Conservation (phyloP, 2,888 invertebrate species). For the Lampropteryx suffumata region DNA sequence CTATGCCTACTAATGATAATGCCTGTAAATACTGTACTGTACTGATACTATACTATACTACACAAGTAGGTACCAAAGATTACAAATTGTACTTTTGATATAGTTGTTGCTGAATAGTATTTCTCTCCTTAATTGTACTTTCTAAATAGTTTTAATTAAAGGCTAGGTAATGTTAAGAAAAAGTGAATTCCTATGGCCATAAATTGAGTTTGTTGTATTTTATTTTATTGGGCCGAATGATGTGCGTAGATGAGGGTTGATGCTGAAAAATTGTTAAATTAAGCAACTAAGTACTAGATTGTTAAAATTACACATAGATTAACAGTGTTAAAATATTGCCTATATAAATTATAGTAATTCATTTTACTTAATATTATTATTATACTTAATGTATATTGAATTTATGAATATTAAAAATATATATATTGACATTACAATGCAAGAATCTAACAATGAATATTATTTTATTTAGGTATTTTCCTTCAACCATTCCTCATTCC, state of each 20-base stretch:
- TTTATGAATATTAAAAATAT: constrained; percentile 83
- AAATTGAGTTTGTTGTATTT: constrained; percentile 66
- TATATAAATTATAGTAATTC: constrained; percentile 82
- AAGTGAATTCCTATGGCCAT: constrained; percentile 81
- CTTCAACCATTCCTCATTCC: background rate
- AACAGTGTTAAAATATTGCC: constrained; percentile 83
- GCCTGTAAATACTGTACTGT: too few relatives aligned
- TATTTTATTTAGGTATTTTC: constrained; percentile 27
- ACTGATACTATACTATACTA: too few relatives aligned
- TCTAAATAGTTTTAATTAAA: constrained; percentile 43
- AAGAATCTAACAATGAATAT: constrained; percentile 26
- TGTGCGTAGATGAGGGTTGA: constrained; percentile 33
- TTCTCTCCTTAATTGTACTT: constrained; percentile 54
- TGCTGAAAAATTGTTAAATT: constrained; percentile 67
- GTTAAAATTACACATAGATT: constrained; percentile 82
- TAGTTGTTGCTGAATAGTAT: constrained; percentile 67
- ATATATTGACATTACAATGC: constrained; percentile 81
- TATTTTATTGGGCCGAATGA: constrained; percentile 30
- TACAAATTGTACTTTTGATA: constrained; percentile 54
- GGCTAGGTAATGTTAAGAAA: constrained; percentile 49
- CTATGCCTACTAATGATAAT: background rate
- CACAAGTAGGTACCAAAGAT: constrained; percentile 48
- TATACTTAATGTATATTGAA: constrained; percentile 83
- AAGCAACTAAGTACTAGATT: constrained; percentile 76
- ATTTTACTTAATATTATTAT: constrained; percentile 83